phyloP scores from a whole-genome alignment of 2,888 invertebrate species.

The Lepeophtheirus nordmannii region DNA sequence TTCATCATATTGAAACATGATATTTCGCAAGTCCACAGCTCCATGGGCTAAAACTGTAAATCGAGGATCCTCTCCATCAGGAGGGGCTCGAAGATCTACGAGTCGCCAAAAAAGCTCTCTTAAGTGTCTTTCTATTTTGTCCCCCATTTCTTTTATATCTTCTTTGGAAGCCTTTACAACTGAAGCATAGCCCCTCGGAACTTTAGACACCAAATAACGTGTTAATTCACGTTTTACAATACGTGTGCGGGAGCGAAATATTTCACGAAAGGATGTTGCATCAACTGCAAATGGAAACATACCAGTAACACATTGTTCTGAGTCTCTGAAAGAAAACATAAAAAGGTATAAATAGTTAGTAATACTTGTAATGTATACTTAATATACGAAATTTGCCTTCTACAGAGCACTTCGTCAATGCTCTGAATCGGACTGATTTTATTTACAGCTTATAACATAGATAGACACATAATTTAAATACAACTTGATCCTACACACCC shows the following conservation, averaged over 20 bases:
- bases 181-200: background rate
- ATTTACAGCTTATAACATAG: no score
- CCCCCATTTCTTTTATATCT: background rate
- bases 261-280: constrained; percentile 12
- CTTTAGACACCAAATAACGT: constrained; percentile 4
- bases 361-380: no score
- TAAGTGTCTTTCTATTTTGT: constrained; percentile 4
- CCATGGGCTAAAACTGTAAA: constrained; percentile 18
- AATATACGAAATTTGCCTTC: no score
- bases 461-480: no score
- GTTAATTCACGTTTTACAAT: background rate
- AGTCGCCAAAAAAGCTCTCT: constrained; percentile 19
- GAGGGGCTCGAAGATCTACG: constrained; percentile 17
- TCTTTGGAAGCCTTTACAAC: no score
- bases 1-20: constrained; percentile 20
- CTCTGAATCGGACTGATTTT: no score
- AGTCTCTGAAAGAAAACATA: background rate
- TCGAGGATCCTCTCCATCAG: background rate
- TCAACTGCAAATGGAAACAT: constrained; percentile 22
- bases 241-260: background rate
- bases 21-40: constrained; percentile 10
- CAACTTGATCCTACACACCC: no score
- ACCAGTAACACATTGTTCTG: background rate
- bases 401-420: no score
- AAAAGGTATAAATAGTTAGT: no score